Conservation (phyloP, 2,888 invertebrate genomes). For the Cheilosia vernalis region DNA sequence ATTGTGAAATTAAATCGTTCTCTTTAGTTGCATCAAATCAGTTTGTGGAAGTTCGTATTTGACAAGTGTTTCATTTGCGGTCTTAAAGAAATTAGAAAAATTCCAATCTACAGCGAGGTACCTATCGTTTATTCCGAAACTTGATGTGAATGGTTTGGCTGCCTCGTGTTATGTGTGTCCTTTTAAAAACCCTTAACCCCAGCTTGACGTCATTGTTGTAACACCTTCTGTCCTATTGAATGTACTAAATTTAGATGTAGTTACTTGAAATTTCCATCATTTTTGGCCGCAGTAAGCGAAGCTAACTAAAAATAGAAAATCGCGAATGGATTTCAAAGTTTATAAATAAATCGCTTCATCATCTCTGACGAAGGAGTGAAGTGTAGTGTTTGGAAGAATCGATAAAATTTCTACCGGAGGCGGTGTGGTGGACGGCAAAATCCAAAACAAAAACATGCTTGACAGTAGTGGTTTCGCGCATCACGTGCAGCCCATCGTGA, state of each 20-base stretch:
- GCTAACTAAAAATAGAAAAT: constrained; percentile 42
- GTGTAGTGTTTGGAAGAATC: constrained; percentile 37
- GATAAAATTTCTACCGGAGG: constrained; percentile 15
- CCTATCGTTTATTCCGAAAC: not conserved
- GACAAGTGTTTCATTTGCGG: not conserved
- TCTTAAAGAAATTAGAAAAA: not conserved
- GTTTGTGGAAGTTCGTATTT: not conserved
- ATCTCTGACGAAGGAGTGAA: not conserved
- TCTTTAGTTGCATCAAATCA: not conserved
- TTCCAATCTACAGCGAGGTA: constrained; percentile 19
- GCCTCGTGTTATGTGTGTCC: constrained; percentile 12
- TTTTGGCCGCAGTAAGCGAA: not conserved
- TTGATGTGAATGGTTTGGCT: not conserved
- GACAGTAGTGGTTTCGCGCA: constrained; percentile 16
- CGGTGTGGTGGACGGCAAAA: not conserved
- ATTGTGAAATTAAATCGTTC: not conserved
- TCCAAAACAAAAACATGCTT: constrained; percentile 22
- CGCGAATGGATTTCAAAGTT: constrained; percentile 10
- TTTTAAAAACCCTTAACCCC: not conserved
- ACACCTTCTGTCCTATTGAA: not conserved
- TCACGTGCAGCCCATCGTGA: not conserved
- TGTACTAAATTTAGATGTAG: not conserved
- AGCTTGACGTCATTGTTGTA: constrained; percentile 17
- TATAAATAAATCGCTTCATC: constrained; percentile 24
- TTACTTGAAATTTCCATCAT: not conserved